phyloP scores from a whole-genome alignment of 2,888 invertebrate species.

The Agapostemon virescens region DNA sequence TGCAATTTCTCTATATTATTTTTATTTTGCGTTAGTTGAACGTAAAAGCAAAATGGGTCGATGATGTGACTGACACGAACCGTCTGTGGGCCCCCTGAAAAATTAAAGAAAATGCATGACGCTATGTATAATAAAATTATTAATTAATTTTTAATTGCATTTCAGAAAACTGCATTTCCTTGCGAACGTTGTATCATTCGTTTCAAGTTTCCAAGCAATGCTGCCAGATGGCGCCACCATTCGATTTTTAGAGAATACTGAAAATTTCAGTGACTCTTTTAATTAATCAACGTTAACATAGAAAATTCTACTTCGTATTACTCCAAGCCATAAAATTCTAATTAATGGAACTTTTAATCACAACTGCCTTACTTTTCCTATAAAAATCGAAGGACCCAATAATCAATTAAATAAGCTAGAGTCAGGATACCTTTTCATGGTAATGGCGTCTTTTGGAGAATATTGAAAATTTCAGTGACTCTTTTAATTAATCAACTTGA shows the following conservation, averaged over 20 bases:
- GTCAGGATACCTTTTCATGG: background rate
- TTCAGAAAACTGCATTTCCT: too few species aligned
- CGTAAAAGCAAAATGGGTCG: conserved; percentile 84
- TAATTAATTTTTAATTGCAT: background rate
- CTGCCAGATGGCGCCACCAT: background rate
- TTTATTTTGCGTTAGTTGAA: conserved; percentile 77
- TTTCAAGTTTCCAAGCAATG: background rate
- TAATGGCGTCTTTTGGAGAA: background rate
- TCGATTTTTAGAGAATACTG: background rate
- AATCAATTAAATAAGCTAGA: background rate
- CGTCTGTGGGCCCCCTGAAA: conserved; percentile 35
- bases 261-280: too few species aligned
- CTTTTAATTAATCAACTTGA: too few species aligned
- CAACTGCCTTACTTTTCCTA: background rate
- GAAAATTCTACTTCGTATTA: too few species aligned
- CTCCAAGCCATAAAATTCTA: too few species aligned
- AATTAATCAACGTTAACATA: too few species aligned
- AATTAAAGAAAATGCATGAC: background rate
- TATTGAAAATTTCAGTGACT: background rate
- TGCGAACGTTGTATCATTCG: background rate
- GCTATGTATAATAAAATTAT: background rate
- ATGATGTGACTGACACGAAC: conserved; percentile 81
- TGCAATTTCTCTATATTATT: conserved; percentile 22
- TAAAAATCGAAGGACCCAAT: background rate
- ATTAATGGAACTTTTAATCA: background rate